Evolutionary conservation across 2,888 invertebrate species (phyloP).

Genomic region (Ochropleura plecta): DNA sequence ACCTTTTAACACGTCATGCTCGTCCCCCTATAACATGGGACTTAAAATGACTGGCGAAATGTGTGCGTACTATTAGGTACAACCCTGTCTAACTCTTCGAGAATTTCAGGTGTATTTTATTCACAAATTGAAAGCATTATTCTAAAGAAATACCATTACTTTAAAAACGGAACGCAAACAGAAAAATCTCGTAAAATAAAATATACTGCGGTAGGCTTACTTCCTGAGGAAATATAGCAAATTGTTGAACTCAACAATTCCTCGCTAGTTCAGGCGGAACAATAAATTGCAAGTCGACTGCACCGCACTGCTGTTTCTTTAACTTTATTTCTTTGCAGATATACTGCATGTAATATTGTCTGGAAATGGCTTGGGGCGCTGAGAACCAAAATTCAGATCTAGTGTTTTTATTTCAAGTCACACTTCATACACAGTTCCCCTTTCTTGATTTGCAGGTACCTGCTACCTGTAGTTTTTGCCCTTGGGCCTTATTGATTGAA

Average conservation of each 20-base stretch:
- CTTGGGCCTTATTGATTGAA: too few species aligned
- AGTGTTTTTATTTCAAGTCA: background rate
- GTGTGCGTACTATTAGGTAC: too few species aligned
- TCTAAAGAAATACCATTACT: background rate
- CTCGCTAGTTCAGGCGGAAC: slow-evolving; percentile 60
- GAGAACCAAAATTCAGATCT: slow-evolving; percentile 28
- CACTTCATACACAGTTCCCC: too few species aligned
- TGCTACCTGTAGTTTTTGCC: too few species aligned
- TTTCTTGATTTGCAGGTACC: too few species aligned
- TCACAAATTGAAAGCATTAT: background rate
- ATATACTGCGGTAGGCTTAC: slow-evolving; percentile 52
- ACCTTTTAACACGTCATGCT: too few species aligned
- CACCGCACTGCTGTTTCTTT: slow-evolving; percentile 66
- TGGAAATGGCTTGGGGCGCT: slow-evolving; percentile 49
- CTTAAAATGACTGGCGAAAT: too few species aligned
- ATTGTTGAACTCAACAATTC: slow-evolving; percentile 65
- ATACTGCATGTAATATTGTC: slow-evolving; percentile 60
- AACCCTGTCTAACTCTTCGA: too few species aligned
- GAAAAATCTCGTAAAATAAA: slow-evolving; percentile 38
- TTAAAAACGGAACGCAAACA: slow-evolving; percentile 16
- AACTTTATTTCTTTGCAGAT: slow-evolving; percentile 64
- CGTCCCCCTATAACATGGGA: too few species aligned
- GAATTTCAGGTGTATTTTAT: too few species aligned
- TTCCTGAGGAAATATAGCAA: slow-evolving; percentile 51
- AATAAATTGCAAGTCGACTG: slow-evolving; percentile 71